phyloP scores from a whole-genome alignment of 2,113 vertebrate genomes.

The Myrmecobius fasciatus region DNA sequence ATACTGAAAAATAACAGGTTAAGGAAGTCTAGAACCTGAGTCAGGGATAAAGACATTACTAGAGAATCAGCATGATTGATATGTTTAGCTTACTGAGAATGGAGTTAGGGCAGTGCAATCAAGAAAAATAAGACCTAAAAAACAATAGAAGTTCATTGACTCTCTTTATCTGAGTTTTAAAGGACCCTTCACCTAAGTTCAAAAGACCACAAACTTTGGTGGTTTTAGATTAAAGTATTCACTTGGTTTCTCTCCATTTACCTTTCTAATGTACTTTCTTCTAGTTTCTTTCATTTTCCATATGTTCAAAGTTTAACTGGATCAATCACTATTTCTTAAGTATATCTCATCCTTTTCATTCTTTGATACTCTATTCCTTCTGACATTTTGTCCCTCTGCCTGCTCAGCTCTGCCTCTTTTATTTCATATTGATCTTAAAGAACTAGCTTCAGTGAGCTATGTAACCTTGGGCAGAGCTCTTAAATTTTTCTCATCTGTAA shows the following conservation, averaged over 20 bases:
- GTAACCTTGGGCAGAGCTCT: not conserved
- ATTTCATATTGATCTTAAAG: not conserved
- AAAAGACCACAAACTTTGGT: not conserved
- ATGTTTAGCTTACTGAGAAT: not conserved
- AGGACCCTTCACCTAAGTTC: not conserved
- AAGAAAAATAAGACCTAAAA: not conserved
- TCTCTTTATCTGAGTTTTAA: not conserved
- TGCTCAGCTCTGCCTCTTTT: not conserved
- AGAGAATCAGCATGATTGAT: not conserved
- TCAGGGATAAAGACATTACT: not conserved
- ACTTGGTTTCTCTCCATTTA: not conserved
- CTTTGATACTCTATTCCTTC: not conserved
- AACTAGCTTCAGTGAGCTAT: not conserved
- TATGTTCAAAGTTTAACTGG: not conserved
- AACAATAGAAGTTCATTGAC: not conserved
- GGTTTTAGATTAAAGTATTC: not conserved
- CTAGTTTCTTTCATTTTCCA: not conserved
- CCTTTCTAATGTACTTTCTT: not conserved
- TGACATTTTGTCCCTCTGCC: not conserved
- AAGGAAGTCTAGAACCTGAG: not conserved
- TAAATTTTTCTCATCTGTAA: not conserved
- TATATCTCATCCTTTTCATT: not conserved
- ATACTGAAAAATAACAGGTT: not conserved
- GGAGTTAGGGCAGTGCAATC: not conserved
- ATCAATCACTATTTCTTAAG: not conserved